These are phyloP conservation scores for Australoheros facetus DNA, from an alignment of 2,797 vertebrate genomes.

Conservation along the genomic window DNA sequence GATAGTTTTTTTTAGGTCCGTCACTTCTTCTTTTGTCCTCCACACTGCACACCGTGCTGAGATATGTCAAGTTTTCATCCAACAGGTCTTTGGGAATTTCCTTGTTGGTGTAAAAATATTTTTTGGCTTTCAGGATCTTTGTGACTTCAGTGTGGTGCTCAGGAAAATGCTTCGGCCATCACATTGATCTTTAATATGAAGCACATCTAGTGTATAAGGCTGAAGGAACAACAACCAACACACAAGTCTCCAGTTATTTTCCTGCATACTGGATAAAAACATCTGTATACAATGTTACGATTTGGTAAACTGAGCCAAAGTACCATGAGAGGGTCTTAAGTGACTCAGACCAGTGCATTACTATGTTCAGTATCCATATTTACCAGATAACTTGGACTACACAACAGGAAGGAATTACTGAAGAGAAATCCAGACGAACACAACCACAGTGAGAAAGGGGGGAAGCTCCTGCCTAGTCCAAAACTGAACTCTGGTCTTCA, in stretches of 20 bases:
- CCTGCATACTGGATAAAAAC: accelerated
- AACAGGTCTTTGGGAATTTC: accelerated
- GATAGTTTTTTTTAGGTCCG: too few species aligned
- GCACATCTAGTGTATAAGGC: too few species aligned
- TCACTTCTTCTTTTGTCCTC: too few species aligned
- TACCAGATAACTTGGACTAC: background rate
- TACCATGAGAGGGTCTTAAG: too few species aligned
- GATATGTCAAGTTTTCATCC: background rate
- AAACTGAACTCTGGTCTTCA: too few species aligned
- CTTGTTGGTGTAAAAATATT: background rate
- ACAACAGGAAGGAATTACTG: background rate
- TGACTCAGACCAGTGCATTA: too few species aligned
- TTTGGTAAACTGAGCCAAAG: too few species aligned
- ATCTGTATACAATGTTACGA: background rate
- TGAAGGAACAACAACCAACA: background rate
- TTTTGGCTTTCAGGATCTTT: background rate
- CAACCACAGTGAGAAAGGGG: background rate
- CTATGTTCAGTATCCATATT: background rate
- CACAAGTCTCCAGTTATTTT: background rate
- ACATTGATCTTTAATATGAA: background rate
- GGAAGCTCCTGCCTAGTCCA: too few species aligned
- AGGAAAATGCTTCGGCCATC: too few species aligned
- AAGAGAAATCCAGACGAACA: background rate
- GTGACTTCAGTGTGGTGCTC: background rate
- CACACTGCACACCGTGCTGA: background rate